phyloP scores from a whole-genome alignment of 2,888 invertebrate genomes.

The Amaurobius ferox region DNA sequence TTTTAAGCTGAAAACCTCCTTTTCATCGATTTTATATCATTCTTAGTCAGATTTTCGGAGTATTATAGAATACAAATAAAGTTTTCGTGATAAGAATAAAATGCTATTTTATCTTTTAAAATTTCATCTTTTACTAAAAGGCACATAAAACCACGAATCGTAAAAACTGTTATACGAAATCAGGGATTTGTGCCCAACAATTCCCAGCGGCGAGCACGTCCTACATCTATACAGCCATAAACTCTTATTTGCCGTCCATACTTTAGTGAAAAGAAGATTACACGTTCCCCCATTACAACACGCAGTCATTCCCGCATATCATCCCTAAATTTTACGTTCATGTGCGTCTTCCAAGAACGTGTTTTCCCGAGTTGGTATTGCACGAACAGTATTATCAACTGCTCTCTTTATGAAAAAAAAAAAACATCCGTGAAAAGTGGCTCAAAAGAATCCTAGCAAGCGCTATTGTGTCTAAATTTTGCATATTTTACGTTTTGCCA shows the following conservation, averaged over 20 bases:
- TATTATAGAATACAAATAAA: no score
- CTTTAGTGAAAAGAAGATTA: constrained; percentile 29
- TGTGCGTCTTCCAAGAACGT: constrained; percentile 1
- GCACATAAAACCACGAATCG: no score
- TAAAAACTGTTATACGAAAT: no score
- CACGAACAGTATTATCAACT: constrained; percentile 7
- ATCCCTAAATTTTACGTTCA: constrained; percentile 1
- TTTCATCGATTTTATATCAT: no score
- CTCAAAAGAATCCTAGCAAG: constrained; percentile 8
- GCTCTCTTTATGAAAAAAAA: neutral
- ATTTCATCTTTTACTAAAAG: no score
- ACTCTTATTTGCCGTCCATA: constrained; percentile 32
- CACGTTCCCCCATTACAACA: neutral
- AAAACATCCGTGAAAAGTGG: neutral
- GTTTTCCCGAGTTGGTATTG: neutral
- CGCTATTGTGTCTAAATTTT: constrained; percentile 12
- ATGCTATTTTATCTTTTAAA: no score
- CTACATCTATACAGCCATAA: constrained; percentile 24
- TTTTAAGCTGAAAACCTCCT: no score
- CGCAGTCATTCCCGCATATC: neutral
- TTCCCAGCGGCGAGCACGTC: constrained; percentile 15
- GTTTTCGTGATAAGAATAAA: no score
- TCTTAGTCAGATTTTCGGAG: no score
- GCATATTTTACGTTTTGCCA: constrained; percentile 23
- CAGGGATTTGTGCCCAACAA: neutral